Percentiles rank a stretch among this genome's conserved stretches.
Evolutionary conservation across 2,797 vertebrate genomes (phyloP).

Genomic region (Myotis findleyi): DNA sequence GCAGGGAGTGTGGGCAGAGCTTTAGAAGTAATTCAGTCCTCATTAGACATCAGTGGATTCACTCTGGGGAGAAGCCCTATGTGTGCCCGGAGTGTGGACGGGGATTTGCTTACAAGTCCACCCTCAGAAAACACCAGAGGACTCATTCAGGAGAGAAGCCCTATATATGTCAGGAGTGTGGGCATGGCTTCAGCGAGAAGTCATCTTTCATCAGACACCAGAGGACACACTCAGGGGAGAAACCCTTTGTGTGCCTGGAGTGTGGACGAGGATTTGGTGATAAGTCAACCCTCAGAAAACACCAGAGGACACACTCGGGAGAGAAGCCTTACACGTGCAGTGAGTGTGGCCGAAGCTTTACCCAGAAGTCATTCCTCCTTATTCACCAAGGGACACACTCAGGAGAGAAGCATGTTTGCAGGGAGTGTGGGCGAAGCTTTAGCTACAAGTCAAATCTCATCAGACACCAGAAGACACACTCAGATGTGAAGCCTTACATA

Average conservation of each 20-base stretch:
- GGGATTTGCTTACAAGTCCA: background rate
- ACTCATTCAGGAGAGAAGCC: background rate
- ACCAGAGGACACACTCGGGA: background rate
- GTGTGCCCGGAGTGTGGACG: background rate
- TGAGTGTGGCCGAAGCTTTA: background rate
- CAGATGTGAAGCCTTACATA: background rate
- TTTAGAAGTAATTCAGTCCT: background rate
- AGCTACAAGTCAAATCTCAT: background rate
- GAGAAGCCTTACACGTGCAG: background rate
- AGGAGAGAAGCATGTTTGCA: background rate
- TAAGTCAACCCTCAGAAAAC: background rate
- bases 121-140: background rate
- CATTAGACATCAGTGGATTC: background rate
- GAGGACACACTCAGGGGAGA: background rate
- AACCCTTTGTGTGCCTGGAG: background rate
- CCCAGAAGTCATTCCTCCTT: background rate
- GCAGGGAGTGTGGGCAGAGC: background rate
- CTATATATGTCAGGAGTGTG: background rate
- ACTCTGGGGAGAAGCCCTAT: background rate
- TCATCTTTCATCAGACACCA: background rate
- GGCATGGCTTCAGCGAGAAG: background rate
- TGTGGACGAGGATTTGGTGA: background rate
- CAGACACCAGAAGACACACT: background rate
- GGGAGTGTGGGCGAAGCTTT: background rate
- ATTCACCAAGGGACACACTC: background rate